These are phyloP conservation scores for Osmerus mordax DNA, from an alignment of 2,113 vertebrate genomes.

Conservation along the genomic window DNA sequence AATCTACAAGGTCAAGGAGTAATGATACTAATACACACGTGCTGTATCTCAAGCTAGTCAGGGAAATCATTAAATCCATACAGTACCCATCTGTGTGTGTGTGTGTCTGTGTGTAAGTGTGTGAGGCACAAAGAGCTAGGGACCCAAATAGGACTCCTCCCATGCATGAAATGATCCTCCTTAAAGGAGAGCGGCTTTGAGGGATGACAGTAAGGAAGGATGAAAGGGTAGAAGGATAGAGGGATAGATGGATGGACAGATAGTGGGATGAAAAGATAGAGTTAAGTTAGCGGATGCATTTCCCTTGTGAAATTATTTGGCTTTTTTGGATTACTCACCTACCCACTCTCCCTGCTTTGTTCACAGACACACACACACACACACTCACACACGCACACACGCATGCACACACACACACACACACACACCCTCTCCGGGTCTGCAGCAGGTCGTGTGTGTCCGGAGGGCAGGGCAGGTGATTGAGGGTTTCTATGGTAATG, in stretches of 20 bases:
- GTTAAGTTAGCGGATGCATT: constrained; percentile 19
- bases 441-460: constrained; percentile 31
- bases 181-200: constrained; percentile 46
- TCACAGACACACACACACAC: constrained; percentile 20
- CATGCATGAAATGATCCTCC: constrained; percentile 63
- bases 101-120: background rate
- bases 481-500: constrained; percentile 50
- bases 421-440: background rate
- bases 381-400: constrained; percentile 14
- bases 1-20: constrained; percentile 68
- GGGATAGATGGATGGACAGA: constrained; percentile 24
- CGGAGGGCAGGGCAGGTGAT: constrained; percentile 31
- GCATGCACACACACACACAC: constrained; percentile 8
- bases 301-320: constrained; percentile 19
- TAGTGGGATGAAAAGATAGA: constrained; percentile 6
- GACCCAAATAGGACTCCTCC: constrained; percentile 50
- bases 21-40: constrained; percentile 59
- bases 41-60: constrained; percentile 48
- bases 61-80: constrained; percentile 70
- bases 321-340: constrained; percentile 36
- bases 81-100: constrained; percentile 14
- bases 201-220: constrained; percentile 34
- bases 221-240: constrained; percentile 27
- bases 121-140: constrained; percentile 20
- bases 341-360: background rate